Conservation (phyloP, 2,888 invertebrate species). For the Pterostichus niger region DNA sequence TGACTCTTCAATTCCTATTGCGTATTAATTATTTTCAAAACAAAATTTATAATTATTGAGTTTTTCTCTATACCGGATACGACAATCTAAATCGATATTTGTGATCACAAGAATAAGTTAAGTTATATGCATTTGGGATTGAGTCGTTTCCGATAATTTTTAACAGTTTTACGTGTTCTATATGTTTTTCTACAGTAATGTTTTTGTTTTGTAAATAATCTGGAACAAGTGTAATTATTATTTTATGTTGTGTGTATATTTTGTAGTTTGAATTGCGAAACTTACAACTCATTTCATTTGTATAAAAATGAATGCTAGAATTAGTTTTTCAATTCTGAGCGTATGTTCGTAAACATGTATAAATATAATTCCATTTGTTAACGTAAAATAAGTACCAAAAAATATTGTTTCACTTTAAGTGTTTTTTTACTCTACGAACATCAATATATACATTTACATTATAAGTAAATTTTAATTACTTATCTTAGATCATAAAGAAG, state of each 20-base stretch:
- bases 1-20: slow-evolving; percentile 62
- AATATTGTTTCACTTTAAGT: slow-evolving; percentile 44
- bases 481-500: slow-evolving; percentile 38
- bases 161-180: slow-evolving; percentile 6
- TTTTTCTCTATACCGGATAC: slow-evolving; percentile 17
- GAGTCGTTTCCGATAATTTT: slow-evolving; percentile 25
- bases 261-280: slow-evolving; percentile 35
- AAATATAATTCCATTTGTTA: slow-evolving; percentile 50
- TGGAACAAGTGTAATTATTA: slow-evolving; percentile 18
- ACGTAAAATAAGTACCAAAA: slow-evolving; percentile 17
- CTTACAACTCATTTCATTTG: slow-evolving; percentile 25
- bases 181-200: not conserved
- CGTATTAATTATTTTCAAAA: slow-evolving; percentile 36
- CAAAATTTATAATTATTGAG: not conserved
- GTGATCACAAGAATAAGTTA: slow-evolving; percentile 12
- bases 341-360: slow-evolving; percentile 52
- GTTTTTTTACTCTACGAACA: slow-evolving; percentile 44
- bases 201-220: slow-evolving; percentile 31
- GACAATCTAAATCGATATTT: slow-evolving; percentile 13
- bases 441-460: slow-evolving; percentile 30
- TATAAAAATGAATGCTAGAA: slow-evolving; percentile 24
- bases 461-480: slow-evolving; percentile 56
- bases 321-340: slow-evolving; percentile 32
- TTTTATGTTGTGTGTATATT: slow-evolving; percentile 26
- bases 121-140: slow-evolving; percentile 15